A percentile compares a stretch with the other conserved stretches of the same genome.
These are phyloP conservation scores for Heliconius erato DNA, from an alignment of 2,888 invertebrate genomes.

Conservation along the genomic window DNA sequence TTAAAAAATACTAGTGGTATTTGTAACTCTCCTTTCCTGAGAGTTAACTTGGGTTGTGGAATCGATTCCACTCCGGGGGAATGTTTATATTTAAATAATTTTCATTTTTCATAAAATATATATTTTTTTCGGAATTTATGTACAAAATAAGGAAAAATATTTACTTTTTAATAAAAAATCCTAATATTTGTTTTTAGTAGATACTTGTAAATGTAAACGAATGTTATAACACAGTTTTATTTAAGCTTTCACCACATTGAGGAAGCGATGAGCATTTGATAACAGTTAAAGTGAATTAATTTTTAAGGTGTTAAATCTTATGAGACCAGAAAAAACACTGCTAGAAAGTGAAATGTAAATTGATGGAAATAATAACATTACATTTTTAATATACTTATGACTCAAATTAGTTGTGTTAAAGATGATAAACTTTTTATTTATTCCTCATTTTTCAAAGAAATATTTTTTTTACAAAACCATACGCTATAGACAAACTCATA, in stretches of 20 bases:
- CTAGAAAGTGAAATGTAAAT: background rate
- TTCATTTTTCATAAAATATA: too few species aligned
- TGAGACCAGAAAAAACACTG: background rate
- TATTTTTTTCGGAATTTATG: too few species aligned
- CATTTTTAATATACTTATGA: background rate
- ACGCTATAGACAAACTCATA: background rate
- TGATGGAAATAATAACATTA: background rate
- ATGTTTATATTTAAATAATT: background rate
- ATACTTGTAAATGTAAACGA: background rate
- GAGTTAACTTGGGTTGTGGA: background rate
- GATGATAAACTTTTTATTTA: too few species aligned
- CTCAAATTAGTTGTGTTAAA: background rate
- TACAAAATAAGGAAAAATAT: background rate
- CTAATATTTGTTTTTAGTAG: background rate
- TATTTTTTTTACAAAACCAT: too few species aligned
- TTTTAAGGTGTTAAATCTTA: background rate
- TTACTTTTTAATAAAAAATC: background rate
- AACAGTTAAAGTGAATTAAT: background rate
- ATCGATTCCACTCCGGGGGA: background rate
- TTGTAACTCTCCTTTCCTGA: background rate
- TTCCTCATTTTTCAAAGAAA: too few species aligned
- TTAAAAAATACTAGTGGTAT: background rate
- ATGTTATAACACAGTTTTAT: background rate
- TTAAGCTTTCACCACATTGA: constrained; percentile 31
- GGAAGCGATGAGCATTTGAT: constrained; percentile 19